Percentiles rank a stretch among this genome's conserved stretches.
Evolutionary conservation across 1,140 invertebrate genomes (phyloP).

Genomic region (Caenorhabditis tropicalis): DNA sequence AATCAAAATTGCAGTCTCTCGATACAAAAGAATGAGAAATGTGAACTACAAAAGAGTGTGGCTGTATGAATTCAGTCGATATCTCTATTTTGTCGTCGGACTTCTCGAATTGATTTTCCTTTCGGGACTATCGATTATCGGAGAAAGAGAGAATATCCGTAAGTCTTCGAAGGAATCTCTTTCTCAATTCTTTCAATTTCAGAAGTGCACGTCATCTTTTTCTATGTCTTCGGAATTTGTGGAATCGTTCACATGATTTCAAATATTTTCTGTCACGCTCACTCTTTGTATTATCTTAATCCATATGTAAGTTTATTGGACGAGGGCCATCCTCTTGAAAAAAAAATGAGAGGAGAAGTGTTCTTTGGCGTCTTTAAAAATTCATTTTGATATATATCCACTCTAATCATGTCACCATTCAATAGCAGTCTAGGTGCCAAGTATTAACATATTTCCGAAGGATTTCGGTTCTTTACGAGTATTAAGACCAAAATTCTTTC

Average conservation of each 20-base stretch:
- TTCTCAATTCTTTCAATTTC: neutral
- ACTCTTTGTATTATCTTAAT: conserved; percentile 60
- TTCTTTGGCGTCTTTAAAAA: too few species aligned
- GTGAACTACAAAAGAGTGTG: conserved; percentile 55
- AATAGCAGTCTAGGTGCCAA: too few species aligned
- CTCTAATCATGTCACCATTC: too few species aligned
- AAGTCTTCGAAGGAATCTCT: neutral
- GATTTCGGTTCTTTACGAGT: too few species aligned
- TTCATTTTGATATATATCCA: too few species aligned
- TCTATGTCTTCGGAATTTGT: conserved; percentile 60
- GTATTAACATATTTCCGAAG: too few species aligned
- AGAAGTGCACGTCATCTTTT: conserved; percentile 59
- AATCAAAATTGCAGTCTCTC: conserved; percentile 45
- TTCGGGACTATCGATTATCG: conserved; percentile 56
- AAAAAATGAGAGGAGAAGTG: too few species aligned
- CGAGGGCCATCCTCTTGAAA: too few species aligned
- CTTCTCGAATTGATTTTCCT: conserved; percentile 55
- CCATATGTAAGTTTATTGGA: conserved; percentile 52
- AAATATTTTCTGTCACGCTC: conserved; percentile 59
- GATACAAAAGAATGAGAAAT: conserved; percentile 58
- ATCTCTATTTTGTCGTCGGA: conserved; percentile 53
- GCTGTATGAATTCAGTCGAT: conserved; percentile 55
- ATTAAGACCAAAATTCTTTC: too few species aligned
- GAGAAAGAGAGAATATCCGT: conserved; percentile 59
- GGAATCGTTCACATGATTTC: conserved; percentile 57